Evolutionary conservation across 2,797 vertebrate genomes (phyloP).

Genomic region (Cirrhinus molitorella): DNA sequence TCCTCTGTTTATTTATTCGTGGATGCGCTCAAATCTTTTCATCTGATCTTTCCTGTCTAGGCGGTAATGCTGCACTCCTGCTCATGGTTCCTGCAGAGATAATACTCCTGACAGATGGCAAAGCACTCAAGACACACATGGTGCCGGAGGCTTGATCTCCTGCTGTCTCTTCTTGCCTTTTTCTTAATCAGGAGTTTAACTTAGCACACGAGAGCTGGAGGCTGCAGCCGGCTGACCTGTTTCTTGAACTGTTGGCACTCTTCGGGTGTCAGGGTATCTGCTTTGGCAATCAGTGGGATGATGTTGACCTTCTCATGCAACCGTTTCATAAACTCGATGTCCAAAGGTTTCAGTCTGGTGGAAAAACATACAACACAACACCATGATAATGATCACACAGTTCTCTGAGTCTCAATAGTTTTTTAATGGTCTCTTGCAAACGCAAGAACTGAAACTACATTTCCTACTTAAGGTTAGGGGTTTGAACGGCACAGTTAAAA

Average conservation of each 20-base stretch:
- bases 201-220: not conserved
- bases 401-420: not conserved
- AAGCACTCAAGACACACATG: constrained; percentile 30
- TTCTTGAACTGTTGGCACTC: constrained; percentile 99
- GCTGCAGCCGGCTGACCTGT: constrained; percentile 81
- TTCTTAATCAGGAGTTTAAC: constrained; percentile 5
- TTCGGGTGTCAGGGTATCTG: constrained; percentile 97
- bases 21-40: constrained; percentile 15
- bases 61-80: constrained; percentile 18
- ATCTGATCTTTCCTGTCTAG: constrained; percentile 42
- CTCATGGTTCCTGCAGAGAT: constrained; percentile 52
- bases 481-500: not conserved
- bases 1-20: constrained; percentile 49
- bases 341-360: constrained; percentile 95
- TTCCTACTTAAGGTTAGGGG: not conserved
- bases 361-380: constrained; percentile 10
- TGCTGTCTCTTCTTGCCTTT: constrained; percentile 22
- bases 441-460: not conserved
- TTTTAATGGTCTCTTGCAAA: not conserved
- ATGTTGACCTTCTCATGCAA: constrained; percentile 99
- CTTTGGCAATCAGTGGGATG: constrained; percentile 98
- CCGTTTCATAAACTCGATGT: constrained; percentile 99
- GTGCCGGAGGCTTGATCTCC: constrained; percentile 8
- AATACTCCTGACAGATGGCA: constrained; percentile 58
- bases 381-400: not conserved